Evolutionary conservation across 2,797 vertebrate species (phyloP).

Genomic region (Pygocentrus nattereri): DNA sequence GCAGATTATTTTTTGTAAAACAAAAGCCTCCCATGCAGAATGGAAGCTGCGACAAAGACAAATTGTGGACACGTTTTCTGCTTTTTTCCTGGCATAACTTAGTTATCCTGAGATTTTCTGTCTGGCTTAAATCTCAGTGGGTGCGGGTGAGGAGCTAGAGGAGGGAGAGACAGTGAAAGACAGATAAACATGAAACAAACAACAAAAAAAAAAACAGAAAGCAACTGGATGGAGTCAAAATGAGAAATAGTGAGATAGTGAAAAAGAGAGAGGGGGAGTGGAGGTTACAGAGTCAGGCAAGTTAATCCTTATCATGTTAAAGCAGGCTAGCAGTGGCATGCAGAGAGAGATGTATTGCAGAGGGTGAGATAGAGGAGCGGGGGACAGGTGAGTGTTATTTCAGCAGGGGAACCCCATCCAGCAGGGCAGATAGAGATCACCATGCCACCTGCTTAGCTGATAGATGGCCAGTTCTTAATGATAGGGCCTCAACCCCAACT

Average conservation of each 20-base stretch:
- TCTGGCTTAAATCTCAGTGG: not conserved
- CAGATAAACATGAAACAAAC: slow-evolving; percentile 18
- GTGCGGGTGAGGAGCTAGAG: not conserved
- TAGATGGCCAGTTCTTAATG: slow-evolving; percentile 59
- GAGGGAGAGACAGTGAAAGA: not conserved
- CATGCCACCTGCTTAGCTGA: slow-evolving; percentile 53
- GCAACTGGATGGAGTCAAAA: slow-evolving; percentile 39
- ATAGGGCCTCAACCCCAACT: slow-evolving; percentile 58
- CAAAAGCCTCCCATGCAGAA: no score
- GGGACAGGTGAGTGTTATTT: slow-evolving; percentile 67
- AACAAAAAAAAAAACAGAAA: slow-evolving; percentile 9
- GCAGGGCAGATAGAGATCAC: slow-evolving; percentile 72
- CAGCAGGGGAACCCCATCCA: slow-evolving; percentile 69
- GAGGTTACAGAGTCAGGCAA: slow-evolving; percentile 54
- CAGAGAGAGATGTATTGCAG: slow-evolving; percentile 45
- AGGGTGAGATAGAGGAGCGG: slow-evolving; percentile 56
- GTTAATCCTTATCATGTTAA: slow-evolving; percentile 70
- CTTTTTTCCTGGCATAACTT: not conserved
- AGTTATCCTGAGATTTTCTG: not conserved
- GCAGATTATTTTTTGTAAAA: no score
- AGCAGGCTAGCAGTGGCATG: slow-evolving; percentile 65
- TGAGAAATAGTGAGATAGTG: slow-evolving; percentile 41
- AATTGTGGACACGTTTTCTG: no score
- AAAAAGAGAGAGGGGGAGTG: slow-evolving; percentile 47
- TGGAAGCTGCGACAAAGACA: no score